A percentile compares a stretch with the other conserved stretches of the same genome.
These are phyloP conservation scores for Limnephilus rhombicus DNA, from an alignment of 2,888 invertebrate genomes.

Conservation along the genomic window DNA sequence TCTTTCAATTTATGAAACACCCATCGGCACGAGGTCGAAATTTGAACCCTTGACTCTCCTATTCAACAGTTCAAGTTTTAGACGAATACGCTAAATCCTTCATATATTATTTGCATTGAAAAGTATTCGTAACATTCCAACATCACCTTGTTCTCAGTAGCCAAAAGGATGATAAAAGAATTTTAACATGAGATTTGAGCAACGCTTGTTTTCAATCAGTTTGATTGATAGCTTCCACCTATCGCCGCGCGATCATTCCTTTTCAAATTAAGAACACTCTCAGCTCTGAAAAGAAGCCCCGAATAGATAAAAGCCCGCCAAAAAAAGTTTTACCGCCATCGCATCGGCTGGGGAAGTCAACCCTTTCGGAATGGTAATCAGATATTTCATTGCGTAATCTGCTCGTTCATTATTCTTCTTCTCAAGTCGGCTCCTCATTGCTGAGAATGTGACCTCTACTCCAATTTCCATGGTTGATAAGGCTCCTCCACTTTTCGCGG, in stretches of 20 bases:
- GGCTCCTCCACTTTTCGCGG: no score
- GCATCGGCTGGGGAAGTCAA: slow-evolving; percentile 41
- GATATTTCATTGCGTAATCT: background rate
- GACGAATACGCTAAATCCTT: no score
- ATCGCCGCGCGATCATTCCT: slow-evolving; percentile 39
- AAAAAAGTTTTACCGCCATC: slow-evolving; percentile 61
- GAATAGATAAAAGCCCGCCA: slow-evolving; percentile 64
- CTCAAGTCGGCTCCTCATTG: no score
- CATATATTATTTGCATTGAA: background rate
- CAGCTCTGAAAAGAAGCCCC: slow-evolving; percentile 50
- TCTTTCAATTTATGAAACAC: no score
- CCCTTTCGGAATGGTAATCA: background rate
- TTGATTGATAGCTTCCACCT: slow-evolving; percentile 45
- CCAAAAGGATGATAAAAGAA: background rate
- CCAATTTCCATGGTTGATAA: no score
- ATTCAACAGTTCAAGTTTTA: no score
- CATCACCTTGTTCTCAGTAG: background rate
- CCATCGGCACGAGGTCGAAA: no score
- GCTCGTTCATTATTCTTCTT: no score
- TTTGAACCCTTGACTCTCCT: no score
- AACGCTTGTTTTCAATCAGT: slow-evolving; percentile 33
- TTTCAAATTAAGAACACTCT: slow-evolving; percentile 56
- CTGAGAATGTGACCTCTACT: no score
- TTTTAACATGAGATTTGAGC: slow-evolving; percentile 6
- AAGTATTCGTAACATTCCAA: background rate